Evolutionary conservation across 2,888 invertebrate genomes (phyloP), one percentile per base, ranked within the genome.

Genomic region (Endotricha flammealis): DNA sequence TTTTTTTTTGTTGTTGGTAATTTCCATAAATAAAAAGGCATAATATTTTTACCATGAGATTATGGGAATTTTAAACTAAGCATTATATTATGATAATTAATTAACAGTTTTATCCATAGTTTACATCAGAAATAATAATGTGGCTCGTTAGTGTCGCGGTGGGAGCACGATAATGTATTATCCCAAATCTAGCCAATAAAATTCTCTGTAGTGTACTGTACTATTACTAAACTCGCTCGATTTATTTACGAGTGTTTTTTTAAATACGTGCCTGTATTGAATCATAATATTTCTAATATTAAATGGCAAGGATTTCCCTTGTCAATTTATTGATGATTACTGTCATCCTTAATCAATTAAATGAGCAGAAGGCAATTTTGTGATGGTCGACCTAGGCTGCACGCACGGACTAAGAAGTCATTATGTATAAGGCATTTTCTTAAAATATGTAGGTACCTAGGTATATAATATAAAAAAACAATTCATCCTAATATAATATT

Each of bases 171-270:
- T 60, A 58, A 58, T 58, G 57, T 61, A 62, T 57, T 52, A 56
- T 54, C 51, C 51, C 56, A 53, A 54, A 57, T 50, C 46, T 57
- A 53, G 52, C 57, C 60, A 57, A 65, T 64, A 64, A 64, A 67
- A 55, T 40, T 33, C 12, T 17, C 17, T 9, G 20, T 17, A 14
- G 9, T 20, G 9, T 7, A 14, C 1, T 4, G 5, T 9, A 9
- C 14, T 32, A 32, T 32, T 24, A 5, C 14, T 9, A 22, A 2
- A 32, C n/a, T 10, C 24, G 10, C 13, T 14, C 32, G 32, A 24
- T 9, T 13, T 22, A 22, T 31, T 22, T 3, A 7, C 1, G 13
- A 28, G 3, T n/a, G 1, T 30, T 30, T 29, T 8, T 9, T 29
- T 29, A 9, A 23, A 23, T 23, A 3, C 8, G 9, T 9, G 8